These are phyloP conservation scores for Stichodactyla mertensii DNA, from an alignment of 64 coral and sea anemone species.

Conservation along the genomic window DNA sequence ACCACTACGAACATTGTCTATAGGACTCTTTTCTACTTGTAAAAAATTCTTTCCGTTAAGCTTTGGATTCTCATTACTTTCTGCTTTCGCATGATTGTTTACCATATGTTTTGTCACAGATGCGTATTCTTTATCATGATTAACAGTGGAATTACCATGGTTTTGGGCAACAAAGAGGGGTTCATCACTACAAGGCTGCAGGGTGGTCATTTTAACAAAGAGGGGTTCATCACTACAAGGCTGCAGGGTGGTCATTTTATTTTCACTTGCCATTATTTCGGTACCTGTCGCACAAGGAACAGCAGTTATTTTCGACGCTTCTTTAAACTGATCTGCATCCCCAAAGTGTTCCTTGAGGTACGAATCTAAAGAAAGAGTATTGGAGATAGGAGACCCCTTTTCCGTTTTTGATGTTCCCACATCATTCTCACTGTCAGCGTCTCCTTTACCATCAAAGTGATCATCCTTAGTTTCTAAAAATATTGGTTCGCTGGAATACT, in stretches of 20 bases:
- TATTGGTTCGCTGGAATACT: neutral
- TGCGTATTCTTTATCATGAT: neutral
- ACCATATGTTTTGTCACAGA: neutral
- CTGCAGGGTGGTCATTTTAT: neutral
- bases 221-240: neutral
- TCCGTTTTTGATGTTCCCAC: neutral
- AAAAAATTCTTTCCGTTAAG: neutral
- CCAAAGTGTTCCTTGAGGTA: neutral
- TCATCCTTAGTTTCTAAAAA: neutral
- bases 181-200: neutral
- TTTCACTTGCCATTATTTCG: neutral
- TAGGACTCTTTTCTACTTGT: neutral
- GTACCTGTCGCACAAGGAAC: slow-evolving; percentile 11
- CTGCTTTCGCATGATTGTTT: neutral
- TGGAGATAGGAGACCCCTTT: neutral
- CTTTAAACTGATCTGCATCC: neutral
- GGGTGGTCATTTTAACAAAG: neutral
- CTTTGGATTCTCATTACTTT: neutral
- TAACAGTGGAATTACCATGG: neutral
- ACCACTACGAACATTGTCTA: neutral
- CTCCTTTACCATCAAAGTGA: neutral
- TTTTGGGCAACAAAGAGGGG: neutral
- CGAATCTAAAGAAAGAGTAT: neutral
- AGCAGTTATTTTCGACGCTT: neutral
- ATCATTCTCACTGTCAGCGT: neutral